These are phyloP conservation scores for Stegodyphus mimosarum DNA, from an alignment of 1,140 invertebrate genomes.

Conservation along the genomic window DNA sequence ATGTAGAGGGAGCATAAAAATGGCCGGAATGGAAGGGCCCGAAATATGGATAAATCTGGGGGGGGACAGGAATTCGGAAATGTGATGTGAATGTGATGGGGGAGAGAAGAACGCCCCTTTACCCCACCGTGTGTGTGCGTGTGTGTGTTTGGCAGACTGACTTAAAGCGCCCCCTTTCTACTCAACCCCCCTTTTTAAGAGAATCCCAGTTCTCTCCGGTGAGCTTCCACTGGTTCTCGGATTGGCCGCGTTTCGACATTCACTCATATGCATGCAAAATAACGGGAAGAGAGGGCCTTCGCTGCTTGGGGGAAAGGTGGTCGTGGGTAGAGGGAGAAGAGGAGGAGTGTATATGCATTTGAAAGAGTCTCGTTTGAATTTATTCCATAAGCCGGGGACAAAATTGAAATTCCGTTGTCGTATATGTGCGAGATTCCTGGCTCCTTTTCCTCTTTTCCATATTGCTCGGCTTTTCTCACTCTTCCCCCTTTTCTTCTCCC, in stretches of 20 bases:
- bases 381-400: slow-evolving; percentile 60
- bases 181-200: slow-evolving; percentile 31
- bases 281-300: slow-evolving; percentile 7
- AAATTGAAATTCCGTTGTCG: slow-evolving; percentile 61
- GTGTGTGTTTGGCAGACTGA: slow-evolving; percentile 48
- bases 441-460: slow-evolving; percentile 57
- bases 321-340: not conserved
- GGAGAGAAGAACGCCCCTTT: slow-evolving; percentile 7
- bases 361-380: slow-evolving; percentile 60
- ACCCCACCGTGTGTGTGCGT: not conserved
- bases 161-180: slow-evolving; percentile 39
- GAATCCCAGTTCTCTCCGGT: slow-evolving; percentile 47
- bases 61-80: slow-evolving; percentile 31
- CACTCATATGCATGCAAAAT: slow-evolving; percentile 61
- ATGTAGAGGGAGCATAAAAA: not conserved
- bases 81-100: slow-evolving; percentile 53
- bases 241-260: slow-evolving; percentile 45
- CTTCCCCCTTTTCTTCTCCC: not conserved
- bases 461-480: slow-evolving; percentile 50
- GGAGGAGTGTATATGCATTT: slow-evolving; percentile 51
- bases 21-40: slow-evolving; percentile 4
- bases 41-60: slow-evolving; percentile 48
- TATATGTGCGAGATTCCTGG: slow-evolving; percentile 46
- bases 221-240: slow-evolving; percentile 25
- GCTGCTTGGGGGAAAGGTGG: not conserved